Evolutionary conservation across 2,113 vertebrate genomes (phyloP).

Genomic region (Sardina pilchardus): DNA sequence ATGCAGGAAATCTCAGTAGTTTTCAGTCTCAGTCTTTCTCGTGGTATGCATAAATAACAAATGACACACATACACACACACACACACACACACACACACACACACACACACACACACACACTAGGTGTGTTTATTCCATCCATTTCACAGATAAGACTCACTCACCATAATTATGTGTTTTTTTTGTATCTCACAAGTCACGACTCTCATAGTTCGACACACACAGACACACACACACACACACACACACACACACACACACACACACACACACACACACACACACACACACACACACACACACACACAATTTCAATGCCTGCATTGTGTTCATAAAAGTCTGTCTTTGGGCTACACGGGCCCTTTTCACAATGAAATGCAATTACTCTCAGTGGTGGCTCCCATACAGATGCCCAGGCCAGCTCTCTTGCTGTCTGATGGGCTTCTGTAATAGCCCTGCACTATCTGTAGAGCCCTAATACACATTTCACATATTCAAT

Average conservation of each 20-base stretch:
- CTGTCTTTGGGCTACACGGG: slow-evolving; percentile 17
- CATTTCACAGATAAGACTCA: too few relatives aligned
- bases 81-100: too few relatives aligned
- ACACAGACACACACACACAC: not conserved
- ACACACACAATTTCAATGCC: not conserved
- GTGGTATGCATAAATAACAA: not conserved
- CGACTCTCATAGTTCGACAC: too few relatives aligned
- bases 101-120: too few relatives aligned
- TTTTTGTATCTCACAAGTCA: too few relatives aligned
- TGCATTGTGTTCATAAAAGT: not conserved
- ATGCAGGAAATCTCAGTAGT: too few relatives aligned
- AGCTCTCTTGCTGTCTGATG: slow-evolving; percentile 31
- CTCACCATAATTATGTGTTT: too few relatives aligned
- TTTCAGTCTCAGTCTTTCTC: too few relatives aligned
- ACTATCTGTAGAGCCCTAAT: not conserved
- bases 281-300: slow-evolving; percentile 6
- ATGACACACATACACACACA: not conserved
- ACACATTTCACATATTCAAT: slow-evolving; percentile 38
- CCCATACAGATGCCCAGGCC: not conserved
- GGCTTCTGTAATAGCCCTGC: not conserved
- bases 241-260: not conserved
- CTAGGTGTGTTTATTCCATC: too few relatives aligned
- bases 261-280: too few relatives aligned
- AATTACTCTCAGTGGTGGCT: slow-evolving; percentile 21
- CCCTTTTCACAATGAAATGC: slow-evolving; percentile 8